A percentile compares a stretch with the other conserved stretches of the same genome.
These are phyloP conservation scores for Raja brachyura DNA, from an alignment of 2,113 vertebrate genomes.

Conservation along the genomic window DNA sequence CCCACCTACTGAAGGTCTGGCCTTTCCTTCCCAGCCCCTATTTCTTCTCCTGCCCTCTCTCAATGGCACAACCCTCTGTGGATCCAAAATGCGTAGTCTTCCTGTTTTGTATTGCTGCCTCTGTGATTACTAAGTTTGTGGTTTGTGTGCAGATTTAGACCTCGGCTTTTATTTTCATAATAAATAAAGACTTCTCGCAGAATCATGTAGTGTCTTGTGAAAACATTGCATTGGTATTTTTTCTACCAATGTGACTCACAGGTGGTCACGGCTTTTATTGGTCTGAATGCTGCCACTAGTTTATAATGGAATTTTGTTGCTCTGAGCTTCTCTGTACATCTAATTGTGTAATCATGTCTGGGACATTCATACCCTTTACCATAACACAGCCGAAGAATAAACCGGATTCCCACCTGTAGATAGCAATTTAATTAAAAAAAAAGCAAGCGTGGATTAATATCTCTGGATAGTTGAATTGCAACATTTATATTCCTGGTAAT, in stretches of 20 bases:
- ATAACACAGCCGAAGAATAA: neutral
- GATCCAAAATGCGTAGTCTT: no score
- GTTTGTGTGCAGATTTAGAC: no score
- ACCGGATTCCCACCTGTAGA: neutral
- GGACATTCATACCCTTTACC: neutral
- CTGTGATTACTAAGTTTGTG: no score
- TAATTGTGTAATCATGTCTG: neutral
- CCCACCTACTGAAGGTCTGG: no score
- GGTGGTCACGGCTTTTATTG: neutral
- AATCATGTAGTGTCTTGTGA: neutral
- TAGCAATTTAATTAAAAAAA: neutral
- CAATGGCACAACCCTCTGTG: no score
- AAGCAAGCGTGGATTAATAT: neutral
- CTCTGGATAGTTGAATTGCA: neutral
- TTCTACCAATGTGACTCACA: neutral
- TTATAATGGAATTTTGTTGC: neutral
- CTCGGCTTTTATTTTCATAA: neutral
- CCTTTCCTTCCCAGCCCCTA: no score
- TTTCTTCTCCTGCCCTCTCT: no score
- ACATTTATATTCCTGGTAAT: neutral
- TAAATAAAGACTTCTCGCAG: neutral
- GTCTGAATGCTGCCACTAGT: neutral
- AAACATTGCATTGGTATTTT: neutral
- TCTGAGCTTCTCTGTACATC: neutral
- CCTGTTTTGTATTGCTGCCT: no score